Base-by-base conservation (phyloP, 2,113 vertebrate species). In the Cercocebus atys region DNA sequence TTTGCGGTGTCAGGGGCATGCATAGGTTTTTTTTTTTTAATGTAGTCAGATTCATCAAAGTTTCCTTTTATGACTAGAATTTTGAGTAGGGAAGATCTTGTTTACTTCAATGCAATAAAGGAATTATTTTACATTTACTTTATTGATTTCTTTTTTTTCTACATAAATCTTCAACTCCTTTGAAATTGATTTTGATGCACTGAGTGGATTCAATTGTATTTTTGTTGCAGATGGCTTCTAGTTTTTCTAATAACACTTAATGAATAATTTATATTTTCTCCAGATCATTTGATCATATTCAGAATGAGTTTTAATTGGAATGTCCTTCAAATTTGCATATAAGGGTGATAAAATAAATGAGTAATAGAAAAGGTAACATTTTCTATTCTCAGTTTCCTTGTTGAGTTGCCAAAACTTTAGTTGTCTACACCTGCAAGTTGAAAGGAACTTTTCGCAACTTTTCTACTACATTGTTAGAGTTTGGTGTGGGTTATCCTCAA, bases 201-300 rank as follows among this genome's bases (percentile, higher is more conserved):
- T 75, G 27, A 70, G 40, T 92, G 14, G 68, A 40, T 84, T 35
- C 4, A n/a, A 20, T 35, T 92, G 25, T 80, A 25, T 45, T 55
- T 90, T 52, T 52, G 78, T 79, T 82, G 12, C 23, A 72, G 38
- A 82, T 61, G 16, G 25, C 43, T 85, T 23, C 70, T 59, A 32
- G 32, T 87, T 47, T 8, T 89, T 73, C 35, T 75, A 57, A 84
- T 8, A 90, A 52, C 30, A 52, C 81, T 88, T 93, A 61, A 61
- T 96, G 72, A 88, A 47, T 93, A 84, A 94, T 96, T 72, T 59
- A 85, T 91, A 11, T 93, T 92, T 86, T 93, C 82, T 80, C 10
- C 12, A 57, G 32, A 72, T 90, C 66, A 72, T 88, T 52, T 88
- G 40, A 55, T 94, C 45, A 75, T 88, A 73, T 70, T 97, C 70